A percentile compares a stretch with the other conserved stretches of the same genome.
These are phyloP conservation scores for Zaprionus africanus DNA, from an alignment of 1,140 invertebrate genomes.

Conservation along the genomic window DNA sequence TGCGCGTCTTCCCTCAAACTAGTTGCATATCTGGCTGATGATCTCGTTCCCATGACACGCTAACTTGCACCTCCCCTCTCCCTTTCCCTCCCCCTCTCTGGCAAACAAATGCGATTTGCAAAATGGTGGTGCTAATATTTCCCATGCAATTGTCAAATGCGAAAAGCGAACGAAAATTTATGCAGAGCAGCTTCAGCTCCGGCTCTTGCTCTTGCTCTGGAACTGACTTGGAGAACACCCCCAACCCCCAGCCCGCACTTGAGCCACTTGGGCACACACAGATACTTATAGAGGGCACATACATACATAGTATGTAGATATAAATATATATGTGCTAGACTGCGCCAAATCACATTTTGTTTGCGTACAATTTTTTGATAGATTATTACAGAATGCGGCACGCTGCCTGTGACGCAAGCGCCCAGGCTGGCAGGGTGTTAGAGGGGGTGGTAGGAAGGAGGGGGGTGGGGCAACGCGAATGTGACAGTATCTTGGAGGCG, in stretches of 20 bases:
- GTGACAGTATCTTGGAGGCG: conserved; percentile 74
- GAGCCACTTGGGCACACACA: conserved; percentile 17
- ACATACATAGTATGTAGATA: neutral
- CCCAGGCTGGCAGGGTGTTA: neutral
- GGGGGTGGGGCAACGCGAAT: conserved; percentile 11
- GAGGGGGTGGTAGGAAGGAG: neutral
- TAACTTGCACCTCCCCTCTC: too few relatives aligned
- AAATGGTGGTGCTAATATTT: conserved; percentile 49
- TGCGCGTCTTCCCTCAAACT: neutral
- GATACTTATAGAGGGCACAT: neutral
- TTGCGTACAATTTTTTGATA: conserved; percentile 80
- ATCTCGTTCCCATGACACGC: neutral
- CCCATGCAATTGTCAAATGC: conserved; percentile 70
- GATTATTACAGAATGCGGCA: conserved; percentile 78
- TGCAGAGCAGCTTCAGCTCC: conserved; percentile 51
- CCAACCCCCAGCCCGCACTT: neutral
- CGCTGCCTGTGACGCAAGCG: conserved; percentile 4
- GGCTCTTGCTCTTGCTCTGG: neutral
- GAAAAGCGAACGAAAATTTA: conserved; percentile 62
- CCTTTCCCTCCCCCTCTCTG: neutral
- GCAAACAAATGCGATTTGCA: conserved; percentile 56
- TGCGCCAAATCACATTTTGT: conserved; percentile 77
- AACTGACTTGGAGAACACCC: neutral
- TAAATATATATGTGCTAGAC: conserved; percentile 7
- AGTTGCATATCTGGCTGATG: conserved; percentile 23